Base-by-base conservation (phyloP, 2,888 invertebrate species). In the Parapristionchus giblindavisi region DNA sequence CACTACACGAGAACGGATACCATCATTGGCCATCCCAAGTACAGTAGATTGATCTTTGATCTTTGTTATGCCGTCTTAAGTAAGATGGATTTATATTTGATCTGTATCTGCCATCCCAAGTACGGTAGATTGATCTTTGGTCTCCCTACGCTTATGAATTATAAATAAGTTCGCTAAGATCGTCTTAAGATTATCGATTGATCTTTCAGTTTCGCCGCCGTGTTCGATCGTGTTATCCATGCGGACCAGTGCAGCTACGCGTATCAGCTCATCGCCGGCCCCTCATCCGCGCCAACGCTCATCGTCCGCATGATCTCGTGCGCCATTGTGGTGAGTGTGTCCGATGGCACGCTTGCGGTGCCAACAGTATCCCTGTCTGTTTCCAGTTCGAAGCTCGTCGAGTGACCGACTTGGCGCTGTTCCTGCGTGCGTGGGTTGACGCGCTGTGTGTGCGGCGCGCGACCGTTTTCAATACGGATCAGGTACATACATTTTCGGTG, bases 211-310 rank as follows among this genome's bases (percentile, higher is more conserved):
- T 86, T 87, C 76, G 77, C 83, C 60, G 78, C 80, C 1, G 77
- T 78, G 6, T 81, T 87, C 61, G 85, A 87, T 32, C 76, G 81
- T 0, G 77, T 87, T 14, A 63, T 87, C 36, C 85, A 85, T 77
- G 79, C 85, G 1, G 87, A 87, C 70, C 83, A 85, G 61, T 79
- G 81, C 2, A 77, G 80, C 8, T 87, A 86, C 61, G 85, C 85
- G 1, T 77, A 83, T 21, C 85, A 87, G 73, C 79, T 87, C 76
- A 54, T 87, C 3, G 79, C 78, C 38, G 86, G 85, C 11, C 81
- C 83, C 21, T 82, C 85, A 21, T 78, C 83, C 11, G 79, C 83
- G 14, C 84, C 85, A 0, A 87, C 86, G 24, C 85, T 84, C 2
- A 80, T 85, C 21, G 79, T 85, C 32, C 75, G 80, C n/a, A 76